A percentile compares a stretch with the other conserved stretches of the same genome.
Evolutionary conservation across 2,797 vertebrate species (phyloP).

Genomic region (Intellagama lesueurii): DNA sequence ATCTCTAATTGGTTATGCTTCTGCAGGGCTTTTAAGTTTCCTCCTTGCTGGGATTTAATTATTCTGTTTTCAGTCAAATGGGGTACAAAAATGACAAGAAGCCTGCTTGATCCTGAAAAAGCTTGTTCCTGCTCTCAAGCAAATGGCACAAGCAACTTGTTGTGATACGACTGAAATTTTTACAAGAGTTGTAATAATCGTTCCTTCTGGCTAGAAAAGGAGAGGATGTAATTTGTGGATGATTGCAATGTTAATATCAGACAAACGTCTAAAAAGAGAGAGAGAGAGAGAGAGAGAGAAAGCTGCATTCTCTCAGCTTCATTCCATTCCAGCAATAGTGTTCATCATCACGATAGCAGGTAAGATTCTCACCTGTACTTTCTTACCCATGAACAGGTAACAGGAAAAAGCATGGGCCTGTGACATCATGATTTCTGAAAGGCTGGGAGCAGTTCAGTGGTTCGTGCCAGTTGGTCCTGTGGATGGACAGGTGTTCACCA

Average conservation of each 20-base stretch:
- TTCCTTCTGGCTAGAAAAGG: conserved; percentile 53
- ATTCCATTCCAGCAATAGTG: too few relatives aligned
- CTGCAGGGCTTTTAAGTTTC: conserved; percentile 61
- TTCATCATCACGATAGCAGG: too few relatives aligned
- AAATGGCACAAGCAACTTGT: conserved; percentile 60
- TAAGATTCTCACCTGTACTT: too few relatives aligned
- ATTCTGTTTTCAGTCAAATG: conserved; percentile 69
- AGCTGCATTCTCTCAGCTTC: too few relatives aligned
- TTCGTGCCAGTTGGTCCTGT: too few relatives aligned
- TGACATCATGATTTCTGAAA: too few relatives aligned
- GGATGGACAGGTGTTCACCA: too few relatives aligned
- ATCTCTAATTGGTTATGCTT: conserved; percentile 62
- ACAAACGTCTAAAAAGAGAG: conserved; percentile 61
- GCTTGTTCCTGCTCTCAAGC: conserved; percentile 68
- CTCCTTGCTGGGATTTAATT: conserved; percentile 68
- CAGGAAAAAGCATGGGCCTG: too few relatives aligned
- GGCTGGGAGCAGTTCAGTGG: too few relatives aligned
- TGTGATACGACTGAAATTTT: conserved; percentile 51
- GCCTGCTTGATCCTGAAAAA: conserved; percentile 68
- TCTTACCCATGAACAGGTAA: too few relatives aligned
- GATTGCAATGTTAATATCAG: conserved; percentile 65
- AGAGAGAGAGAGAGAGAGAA: conserved; percentile 21
- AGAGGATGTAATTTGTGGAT: conserved; percentile 58
- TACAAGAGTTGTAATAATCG: conserved; percentile 52
- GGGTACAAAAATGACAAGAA: conserved; percentile 54